Base-by-base conservation (phyloP, 2,113 vertebrate species). In the Apodemus sylvaticus region DNA sequence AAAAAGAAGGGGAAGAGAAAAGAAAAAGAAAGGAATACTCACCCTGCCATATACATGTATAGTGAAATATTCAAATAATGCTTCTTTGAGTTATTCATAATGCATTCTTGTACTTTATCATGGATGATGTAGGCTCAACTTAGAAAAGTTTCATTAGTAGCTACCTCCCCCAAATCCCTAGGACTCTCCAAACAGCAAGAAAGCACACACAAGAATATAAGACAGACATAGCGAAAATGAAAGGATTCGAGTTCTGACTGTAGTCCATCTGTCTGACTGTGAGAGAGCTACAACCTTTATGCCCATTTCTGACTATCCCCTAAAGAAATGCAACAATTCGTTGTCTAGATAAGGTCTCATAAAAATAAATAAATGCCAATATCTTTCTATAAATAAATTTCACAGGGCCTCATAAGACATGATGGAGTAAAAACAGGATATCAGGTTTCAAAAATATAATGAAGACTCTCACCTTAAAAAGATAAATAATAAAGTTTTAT, bases 401-500 rank as follows among this genome's bases (percentile, higher is more conserved):
- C 51, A 86, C 22, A 92, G 87, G 53, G 68, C 34, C 45, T 64
- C 5, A 0, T 62, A 78, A 95, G 77, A 39, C 73, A 58, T 26
- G 26, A 9, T 45, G 71, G 95, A 66, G 66, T 45, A 73, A 78
- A 93, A 93, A 70, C 7, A 45, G 36, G 10, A 13, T 31, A 86
- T 86, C 31, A 24, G 10, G 22, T 91, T 94, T 90, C 92, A 83
- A 93, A 90, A 24, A 81, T 74, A 92, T 39, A 92, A 92, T 62
- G 70, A 94, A 71, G 76, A 45, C 58, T 4, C 48, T 89, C 64
- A 81, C 31, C 20, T 13, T 2, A 83, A 42, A 83, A 58, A 26
- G 55, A 11, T 58, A n/a, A 95, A 87, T 86, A 78, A 58, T 36
- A 87, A 29, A 53, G 29, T 31, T 62, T 91, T 66, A 51, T 39